These are phyloP conservation scores for Echiichthys vipera DNA, from an alignment of 2,797 vertebrate genomes.

Conservation along the genomic window DNA sequence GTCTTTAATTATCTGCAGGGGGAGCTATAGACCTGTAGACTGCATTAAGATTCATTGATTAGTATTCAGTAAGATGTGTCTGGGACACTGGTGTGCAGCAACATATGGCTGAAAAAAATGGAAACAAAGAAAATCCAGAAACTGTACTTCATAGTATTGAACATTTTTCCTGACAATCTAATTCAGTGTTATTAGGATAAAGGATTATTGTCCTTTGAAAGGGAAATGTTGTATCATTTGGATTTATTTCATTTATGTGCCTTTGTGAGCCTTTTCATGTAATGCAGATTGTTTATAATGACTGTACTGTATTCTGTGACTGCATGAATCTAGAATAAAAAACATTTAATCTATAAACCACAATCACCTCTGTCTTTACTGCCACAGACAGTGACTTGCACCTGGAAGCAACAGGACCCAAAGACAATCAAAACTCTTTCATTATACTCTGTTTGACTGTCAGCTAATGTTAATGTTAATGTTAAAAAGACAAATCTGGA, in stretches of 20 bases:
- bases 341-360: neutral
- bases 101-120: neutral
- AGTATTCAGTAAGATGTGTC: neutral
- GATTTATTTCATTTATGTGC: no score
- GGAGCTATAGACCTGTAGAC: neutral
- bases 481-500: neutral
- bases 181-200: neutral
- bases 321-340: constrained; percentile 1
- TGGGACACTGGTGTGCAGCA: neutral
- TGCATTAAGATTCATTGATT: neutral
- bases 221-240: no score
- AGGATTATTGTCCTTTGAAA: neutral
- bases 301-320: neutral
- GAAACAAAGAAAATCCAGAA: no score
- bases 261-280: neutral
- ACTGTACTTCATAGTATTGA: neutral
- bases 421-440: neutral
- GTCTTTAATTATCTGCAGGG: neutral
- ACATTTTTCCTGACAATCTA: neutral
- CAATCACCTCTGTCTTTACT: neutral
- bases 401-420: neutral
- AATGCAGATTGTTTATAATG: neutral
- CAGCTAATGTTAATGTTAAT: neutral
- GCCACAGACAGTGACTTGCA: neutral
- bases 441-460: neutral